These are phyloP conservation scores for Calcarius lapponicus DNA, from an alignment of 2,797 vertebrate genomes.

Conservation along the genomic window DNA sequence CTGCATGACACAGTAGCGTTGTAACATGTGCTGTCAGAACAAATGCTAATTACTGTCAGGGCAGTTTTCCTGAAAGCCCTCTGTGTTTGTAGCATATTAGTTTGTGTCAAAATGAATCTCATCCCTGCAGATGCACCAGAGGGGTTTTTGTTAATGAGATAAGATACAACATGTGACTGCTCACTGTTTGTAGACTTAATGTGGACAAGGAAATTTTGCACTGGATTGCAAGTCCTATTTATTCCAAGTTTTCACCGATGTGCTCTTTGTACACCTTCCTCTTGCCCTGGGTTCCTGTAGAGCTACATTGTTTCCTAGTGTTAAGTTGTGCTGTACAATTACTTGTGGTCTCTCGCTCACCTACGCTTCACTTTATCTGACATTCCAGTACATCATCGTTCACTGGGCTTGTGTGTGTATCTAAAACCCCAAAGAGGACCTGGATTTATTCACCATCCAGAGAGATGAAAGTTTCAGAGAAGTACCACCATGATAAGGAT, in stretches of 20 bases:
- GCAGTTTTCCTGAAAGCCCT: background rate
- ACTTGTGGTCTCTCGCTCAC: background rate
- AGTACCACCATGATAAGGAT: background rate
- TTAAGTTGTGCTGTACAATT: background rate
- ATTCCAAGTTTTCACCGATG: accelerated
- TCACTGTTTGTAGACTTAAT: background rate
- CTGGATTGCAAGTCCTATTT: background rate
- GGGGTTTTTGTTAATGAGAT: background rate
- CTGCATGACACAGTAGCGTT: background rate
- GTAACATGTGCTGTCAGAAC: background rate
- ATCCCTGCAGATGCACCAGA: background rate
- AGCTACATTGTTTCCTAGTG: background rate
- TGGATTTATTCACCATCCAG: background rate
- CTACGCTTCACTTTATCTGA: background rate
- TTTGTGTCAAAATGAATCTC: background rate
- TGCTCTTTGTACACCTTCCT: background rate
- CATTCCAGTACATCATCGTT: background rate
- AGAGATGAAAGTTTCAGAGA: background rate
- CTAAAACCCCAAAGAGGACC: background rate
- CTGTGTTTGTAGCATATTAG: background rate
- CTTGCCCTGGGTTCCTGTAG: background rate
- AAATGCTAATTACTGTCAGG: background rate
- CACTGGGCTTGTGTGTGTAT: background rate
- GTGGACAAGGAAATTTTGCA: background rate
- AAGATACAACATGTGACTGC: background rate